Base-by-base conservation (phyloP, 2,888 invertebrate genomes). In the Quadroppia sp. region DNA sequence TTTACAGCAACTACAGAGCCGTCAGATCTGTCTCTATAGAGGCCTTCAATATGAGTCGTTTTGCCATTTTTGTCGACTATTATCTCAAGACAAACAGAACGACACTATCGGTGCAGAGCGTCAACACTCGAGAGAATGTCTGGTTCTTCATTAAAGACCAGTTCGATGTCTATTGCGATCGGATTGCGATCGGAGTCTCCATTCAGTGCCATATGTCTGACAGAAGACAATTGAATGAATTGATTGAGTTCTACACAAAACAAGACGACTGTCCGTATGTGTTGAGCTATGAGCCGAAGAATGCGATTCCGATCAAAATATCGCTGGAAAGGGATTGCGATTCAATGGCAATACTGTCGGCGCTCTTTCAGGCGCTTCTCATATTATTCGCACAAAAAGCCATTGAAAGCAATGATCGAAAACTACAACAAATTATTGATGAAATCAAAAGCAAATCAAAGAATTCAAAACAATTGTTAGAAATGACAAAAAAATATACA, bases 1-100 rank as follows among this genome's bases (percentile, higher is more conserved):
- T 98, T 20, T 87, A 87, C 80, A 89, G 91, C 71, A 98, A 98
- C 84, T 93, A 92, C 81, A 86, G 87, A 78, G 95, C 96, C 1
- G 92, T 97, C 0, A 87, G 87, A 77, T 85, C 91, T 0, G 87
- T 97, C 13, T 87, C 89, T 78, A 86, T 96, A 81, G 87, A 88
- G 78, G 89, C 90, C 0, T 86, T 96, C 53, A 97, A 96, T 81
- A 88, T 88, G 79, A 87, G 90, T 32, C 86, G 96, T 71, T 87
- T 91, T 77, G 83, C 89, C 25, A 85, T 90, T 74, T 83, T 89
- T 0, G 83, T 94, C 30, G 86, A 88, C 77, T 84, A 87, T 71
- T 94, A 89, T 81, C 83, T 91, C 17, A 69, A 45, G 74, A 83
- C 83, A 25, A 84, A 85, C 25, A 87, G 88, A 73, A 82, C 85